Evolutionary conservation across 37 sponge, comb jelly and placozoan genomes (phyloP).

Genomic region (Halichondria panicea): DNA sequence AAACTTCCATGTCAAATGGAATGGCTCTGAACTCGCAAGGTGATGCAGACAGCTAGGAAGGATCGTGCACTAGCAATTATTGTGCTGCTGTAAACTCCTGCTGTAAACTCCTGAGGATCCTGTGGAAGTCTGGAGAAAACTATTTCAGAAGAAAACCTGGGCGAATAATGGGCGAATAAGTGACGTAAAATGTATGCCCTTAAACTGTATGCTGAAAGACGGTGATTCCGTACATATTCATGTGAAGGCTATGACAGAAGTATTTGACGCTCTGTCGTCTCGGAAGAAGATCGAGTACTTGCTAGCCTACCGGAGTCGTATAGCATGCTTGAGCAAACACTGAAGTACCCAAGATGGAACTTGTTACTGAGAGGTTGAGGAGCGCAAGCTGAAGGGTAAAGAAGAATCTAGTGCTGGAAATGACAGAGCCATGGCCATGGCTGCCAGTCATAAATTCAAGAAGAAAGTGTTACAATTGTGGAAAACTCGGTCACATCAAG

Average conservation of each 20-base stretch:
- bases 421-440: too few species aligned
- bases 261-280: conserved; percentile 43
- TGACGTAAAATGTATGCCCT: too few species aligned
- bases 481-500: conserved; percentile 24
- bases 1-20: too few species aligned
- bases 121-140: conserved; percentile 48
- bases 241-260: conserved; percentile 32
- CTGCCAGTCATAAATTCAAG: too few species aligned
- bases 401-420: not conserved
- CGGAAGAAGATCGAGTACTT: conserved; percentile 31
- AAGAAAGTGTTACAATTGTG: conserved; percentile 15
- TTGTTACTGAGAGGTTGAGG: conserved; percentile 52
- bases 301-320: conserved; percentile 58
- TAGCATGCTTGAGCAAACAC: conserved; percentile 37
- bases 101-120: conserved; percentile 39
- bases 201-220: too few species aligned
- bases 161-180: conserved; percentile 36
- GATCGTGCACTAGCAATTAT: conserved; percentile 47
- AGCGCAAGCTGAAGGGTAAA: conserved; percentile 43
- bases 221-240: conserved; percentile 47
- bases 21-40: too few species aligned
- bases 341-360: conserved; percentile 58
- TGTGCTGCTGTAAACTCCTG: conserved; percentile 45
- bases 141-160: conserved; percentile 65
- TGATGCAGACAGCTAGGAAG: conserved; percentile 13